Evolutionary conservation across 2,113 vertebrate species (phyloP), one percentile per base, ranked within the genome.

Genomic region (Catagonus wagneri): DNA sequence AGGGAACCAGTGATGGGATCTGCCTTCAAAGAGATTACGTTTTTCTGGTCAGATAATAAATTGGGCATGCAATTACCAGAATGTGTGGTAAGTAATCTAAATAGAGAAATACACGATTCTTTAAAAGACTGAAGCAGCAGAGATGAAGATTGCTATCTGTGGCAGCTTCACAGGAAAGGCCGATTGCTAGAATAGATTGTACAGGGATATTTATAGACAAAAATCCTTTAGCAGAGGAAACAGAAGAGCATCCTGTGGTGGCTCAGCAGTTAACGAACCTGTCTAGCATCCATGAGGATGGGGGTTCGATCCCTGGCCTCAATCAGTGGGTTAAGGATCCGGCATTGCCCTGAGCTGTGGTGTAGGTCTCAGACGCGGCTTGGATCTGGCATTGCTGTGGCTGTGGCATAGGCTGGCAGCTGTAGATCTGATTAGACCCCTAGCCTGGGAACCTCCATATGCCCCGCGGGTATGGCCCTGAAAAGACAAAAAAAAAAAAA

Each of bases 21-120:
- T 85, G 27, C 29, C 34, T 95, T 96, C 39, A 88, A 58, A 34
- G 39, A 75, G 39, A 83, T 54, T 71, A n/a, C 6, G 52, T 58
- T 90, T 94, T 96, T 91, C 78, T 93, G 34, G 22, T 71, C 12
- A 83, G 56, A 88, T 8, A 84, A 39, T 61, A 54, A 94, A 56
- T 20, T 80, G 29, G 54, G 68, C 34, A 84, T 84, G 7, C 2
- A 34, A 25, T 88, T 72, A n/a, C 1, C 61, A 86, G 39, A 74
- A 74, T 11, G 20, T 74, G 13, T 92, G 66, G 20, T 85, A 72
- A 85, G 54, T 71, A 65, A 85, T 65, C 11, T 34, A 29, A 79
- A 7, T 81, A 36, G 32, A 92, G 19, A 89, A 72, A 71, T 32
- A n/a, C 10, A 27, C 65, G 15, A 34, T 78, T 81, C 36, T 84